phyloP scores from a whole-genome alignment of 2,113 vertebrate genomes.

The Pseudopipra pipra region DNA sequence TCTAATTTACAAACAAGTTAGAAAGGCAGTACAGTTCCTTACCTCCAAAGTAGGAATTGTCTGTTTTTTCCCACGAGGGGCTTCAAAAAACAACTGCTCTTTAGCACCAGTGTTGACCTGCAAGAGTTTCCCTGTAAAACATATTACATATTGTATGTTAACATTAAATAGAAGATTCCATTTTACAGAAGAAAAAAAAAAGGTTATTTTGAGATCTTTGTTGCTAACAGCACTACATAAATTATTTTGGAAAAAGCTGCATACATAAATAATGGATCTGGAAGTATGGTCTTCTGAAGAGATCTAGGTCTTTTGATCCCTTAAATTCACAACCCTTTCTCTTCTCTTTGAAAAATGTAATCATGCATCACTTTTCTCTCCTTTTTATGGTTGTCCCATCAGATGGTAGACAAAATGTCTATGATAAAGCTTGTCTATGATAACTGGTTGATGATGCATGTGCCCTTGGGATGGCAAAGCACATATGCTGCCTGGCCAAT shows the following conservation, averaged over 20 bases:
- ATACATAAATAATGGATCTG: background rate
- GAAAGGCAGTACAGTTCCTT: slow-evolving; percentile 2
- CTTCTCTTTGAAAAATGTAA: background rate
- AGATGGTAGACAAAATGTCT: background rate
- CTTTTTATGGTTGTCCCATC: background rate
- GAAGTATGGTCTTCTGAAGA: background rate
- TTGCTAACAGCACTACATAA: background rate
- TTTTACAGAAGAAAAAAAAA: background rate
- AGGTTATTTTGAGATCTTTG: background rate
- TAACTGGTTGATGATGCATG: background rate
- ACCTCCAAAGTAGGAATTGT: slow-evolving; percentile 89
- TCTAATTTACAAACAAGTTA: background rate
- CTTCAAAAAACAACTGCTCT: slow-evolving; percentile 97
- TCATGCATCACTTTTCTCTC: background rate
- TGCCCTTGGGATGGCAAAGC: background rate
- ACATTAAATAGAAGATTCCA: background rate
- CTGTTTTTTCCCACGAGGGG: slow-evolving; percentile 94
- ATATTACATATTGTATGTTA: background rate
- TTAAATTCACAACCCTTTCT: background rate
- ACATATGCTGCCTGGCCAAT: background rate
- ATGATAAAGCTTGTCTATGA: background rate
- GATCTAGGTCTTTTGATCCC: background rate
- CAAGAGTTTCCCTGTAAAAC: slow-evolving; percentile 89
- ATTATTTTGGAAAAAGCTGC: background rate
- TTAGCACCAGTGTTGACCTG: slow-evolving; percentile 97